Evolutionary conservation across 2,797 vertebrate species (phyloP).

Genomic region (Scomberomorus guttatus): DNA sequence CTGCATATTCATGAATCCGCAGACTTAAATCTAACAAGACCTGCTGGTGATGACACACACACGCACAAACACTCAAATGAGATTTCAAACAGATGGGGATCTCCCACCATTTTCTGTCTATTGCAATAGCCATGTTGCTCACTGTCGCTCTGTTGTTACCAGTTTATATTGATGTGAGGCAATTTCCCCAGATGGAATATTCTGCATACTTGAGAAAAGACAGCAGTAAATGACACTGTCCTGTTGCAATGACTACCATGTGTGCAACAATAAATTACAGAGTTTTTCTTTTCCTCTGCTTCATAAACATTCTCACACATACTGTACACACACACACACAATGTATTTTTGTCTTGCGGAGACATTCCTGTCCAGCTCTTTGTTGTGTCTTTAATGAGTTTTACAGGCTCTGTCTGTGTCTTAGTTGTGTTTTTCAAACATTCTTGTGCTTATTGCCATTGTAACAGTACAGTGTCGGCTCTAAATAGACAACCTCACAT

Average conservation of each 20-base stretch:
- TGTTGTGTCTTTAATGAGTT: conserved; percentile 83
- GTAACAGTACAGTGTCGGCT: conserved; percentile 54
- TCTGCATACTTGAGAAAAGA: conserved; percentile 77
- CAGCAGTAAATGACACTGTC: conserved; percentile 79
- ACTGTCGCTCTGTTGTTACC: conserved; percentile 61
- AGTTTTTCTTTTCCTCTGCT: conserved; percentile 74
- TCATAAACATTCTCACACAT: conserved; percentile 83
- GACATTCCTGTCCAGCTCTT: conserved; percentile 77
- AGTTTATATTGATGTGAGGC: conserved; percentile 69
- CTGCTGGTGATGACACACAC: conserved; percentile 26
- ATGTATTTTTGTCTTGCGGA: conserved; percentile 71
- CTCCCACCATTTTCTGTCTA: conserved; percentile 53
- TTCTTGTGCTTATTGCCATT: conserved; percentile 71
- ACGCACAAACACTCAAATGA: conserved; percentile 8
- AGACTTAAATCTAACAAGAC: conserved; percentile 28
- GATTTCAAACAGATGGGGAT: conserved; percentile 66
- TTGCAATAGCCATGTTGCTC: conserved; percentile 37
- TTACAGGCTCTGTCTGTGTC: conserved; percentile 78
- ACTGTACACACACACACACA: conserved; percentile 53
- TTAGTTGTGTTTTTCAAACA: conserved; percentile 77
- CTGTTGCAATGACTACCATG: conserved; percentile 82
- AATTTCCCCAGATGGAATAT: conserved; percentile 75
- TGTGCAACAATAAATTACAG: conserved; percentile 81
- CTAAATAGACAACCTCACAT: conserved; percentile 60
- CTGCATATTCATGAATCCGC: conserved; percentile 1